Evolutionary conservation across 1,140 invertebrate species (phyloP), one percentile per base, ranked within the genome.

Genomic region (Bombus superbus): DNA sequence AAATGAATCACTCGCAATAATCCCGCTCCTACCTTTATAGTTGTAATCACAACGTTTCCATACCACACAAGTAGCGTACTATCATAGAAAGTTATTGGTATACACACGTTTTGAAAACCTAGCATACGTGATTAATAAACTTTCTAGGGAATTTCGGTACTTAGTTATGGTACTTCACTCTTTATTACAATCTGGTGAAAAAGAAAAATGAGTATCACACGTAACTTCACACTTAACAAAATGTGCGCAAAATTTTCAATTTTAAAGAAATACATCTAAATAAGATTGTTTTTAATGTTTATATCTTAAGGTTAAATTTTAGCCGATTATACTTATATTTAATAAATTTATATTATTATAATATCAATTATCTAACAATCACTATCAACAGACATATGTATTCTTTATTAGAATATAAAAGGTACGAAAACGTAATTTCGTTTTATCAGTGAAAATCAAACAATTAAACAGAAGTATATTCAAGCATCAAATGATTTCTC

Each of bases 21-120:
- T 81, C 86, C 89, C 89, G 89, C 89, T 90, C 79, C 83, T 79
- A 76, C 42, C 71, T 85, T 90, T 82, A 83, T 79, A 90, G 75
- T 80, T 74, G 47, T 79, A 82, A 85, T 69, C 75, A 82, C 88
- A 69, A 90, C 75, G 78, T 90, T 88, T 83, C 75, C 81, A 87
- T 86, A 38, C 74, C 87, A 83, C 81, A 77, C 32, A 69, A 78
- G 69, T 42, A 38, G 38, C 32, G n/a, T 66, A 73, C 64, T 71
- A 32, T 78, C 40, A n/a, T 71, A 80, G 66, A 77, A 83, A 77
- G 66, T 80, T 79, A 72, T 84, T 79, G 76, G 74, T 22, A 78
- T 44, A 79, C 76, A 79, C 47, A 53, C 66, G 38, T 78, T 84
- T 78, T 79, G 44, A 84, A 84, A 79, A 78, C 82, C 74, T 57